Base-by-base conservation (phyloP, 1,140 invertebrate genomes). In the Chlorops oryzae region DNA sequence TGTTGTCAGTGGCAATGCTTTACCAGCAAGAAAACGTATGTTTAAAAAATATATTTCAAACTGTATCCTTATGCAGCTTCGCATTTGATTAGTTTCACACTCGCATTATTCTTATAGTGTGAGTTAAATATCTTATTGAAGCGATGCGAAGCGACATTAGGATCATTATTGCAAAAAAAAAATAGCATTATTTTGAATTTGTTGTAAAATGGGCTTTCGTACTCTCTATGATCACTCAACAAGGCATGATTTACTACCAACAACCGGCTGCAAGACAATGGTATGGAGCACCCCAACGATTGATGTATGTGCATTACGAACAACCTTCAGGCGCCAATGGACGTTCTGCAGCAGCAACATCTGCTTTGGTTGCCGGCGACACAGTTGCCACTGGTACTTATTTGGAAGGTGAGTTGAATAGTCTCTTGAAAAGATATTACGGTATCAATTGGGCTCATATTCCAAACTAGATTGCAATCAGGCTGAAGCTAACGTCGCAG, bases 291-390 rank as follows among this genome's bases (percentile, higher is more conserved):
- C 66, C 67, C 23, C 65, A 70, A 39, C 57, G 65, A 18, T 56
- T 70, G 49, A 70, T 71, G 68, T 70, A 69, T 37, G 63, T 70
- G 58, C 67, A 68, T 57, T 70, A 71, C 35, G 59, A 68, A 25
- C 65, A 66, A 34, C 68, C 67, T 17, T 61, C 63, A 25, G 57
- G 57, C 41, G 62, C 58, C 10, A 55, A 62, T 34, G 65, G 63
- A 21, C 62, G 65, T 25, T 70, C 67, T 28, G 65, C 63, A 23
- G 63, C 65, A 45, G 68, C 63, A 3, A 65, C 67, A 34, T 63
- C 59, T 22, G 65, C 68, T 3, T 57, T 70, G 18, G 68, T 68
- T 5, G 65, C 68, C 43, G 68, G 68, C 1, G 65, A 70, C 44
- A 58, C 63, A 32, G 63, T 71, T 47, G 65, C 65, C 57, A 68